Percentiles rank a stretch among this genome's conserved stretches.
Conservation (phyloP, 2,113 vertebrate genomes). For the Cyprinodon variegatus region DNA sequence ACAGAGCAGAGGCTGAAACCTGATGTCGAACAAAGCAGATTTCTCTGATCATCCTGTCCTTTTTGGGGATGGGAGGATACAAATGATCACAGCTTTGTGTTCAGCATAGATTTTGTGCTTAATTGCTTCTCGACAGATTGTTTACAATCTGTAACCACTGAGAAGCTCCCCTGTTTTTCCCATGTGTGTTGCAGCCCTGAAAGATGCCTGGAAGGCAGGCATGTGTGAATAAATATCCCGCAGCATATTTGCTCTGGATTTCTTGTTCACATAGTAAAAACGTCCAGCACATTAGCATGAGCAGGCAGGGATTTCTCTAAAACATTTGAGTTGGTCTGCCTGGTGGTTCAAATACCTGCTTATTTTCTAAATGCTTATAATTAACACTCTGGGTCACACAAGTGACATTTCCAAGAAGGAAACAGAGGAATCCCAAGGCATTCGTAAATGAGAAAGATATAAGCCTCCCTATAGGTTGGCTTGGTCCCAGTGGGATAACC, state of each 20-base stretch:
- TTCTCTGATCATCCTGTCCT: constrained; percentile 37
- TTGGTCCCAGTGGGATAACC: background rate
- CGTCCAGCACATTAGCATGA: background rate
- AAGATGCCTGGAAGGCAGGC: background rate
- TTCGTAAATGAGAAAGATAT: background rate
- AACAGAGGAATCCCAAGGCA: background rate
- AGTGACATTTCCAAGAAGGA: background rate
- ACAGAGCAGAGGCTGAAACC: constrained; percentile 49
- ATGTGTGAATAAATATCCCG: background rate
- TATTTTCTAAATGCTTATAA: too few relatives aligned
- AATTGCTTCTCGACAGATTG: background rate
- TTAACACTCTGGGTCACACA: too few relatives aligned
- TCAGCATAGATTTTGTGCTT: background rate
- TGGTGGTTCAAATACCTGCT: background rate
- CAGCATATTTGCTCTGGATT: background rate
- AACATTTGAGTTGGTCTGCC: background rate
- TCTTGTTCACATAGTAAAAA: constrained; percentile 1
- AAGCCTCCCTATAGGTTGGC: background rate
- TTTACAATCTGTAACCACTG: background rate
- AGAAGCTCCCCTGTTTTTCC: background rate
- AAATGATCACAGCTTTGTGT: constrained; percentile 11
- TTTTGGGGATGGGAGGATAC: constrained; percentile 21
- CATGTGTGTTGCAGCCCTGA: background rate
- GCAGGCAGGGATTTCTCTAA: background rate
- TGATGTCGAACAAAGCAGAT: constrained; percentile 46